A percentile compares a stretch with the other conserved stretches of the same genome.
These are phyloP conservation scores for Chouioia cunea DNA, from an alignment of 2,888 invertebrate genomes.

Conservation along the genomic window DNA sequence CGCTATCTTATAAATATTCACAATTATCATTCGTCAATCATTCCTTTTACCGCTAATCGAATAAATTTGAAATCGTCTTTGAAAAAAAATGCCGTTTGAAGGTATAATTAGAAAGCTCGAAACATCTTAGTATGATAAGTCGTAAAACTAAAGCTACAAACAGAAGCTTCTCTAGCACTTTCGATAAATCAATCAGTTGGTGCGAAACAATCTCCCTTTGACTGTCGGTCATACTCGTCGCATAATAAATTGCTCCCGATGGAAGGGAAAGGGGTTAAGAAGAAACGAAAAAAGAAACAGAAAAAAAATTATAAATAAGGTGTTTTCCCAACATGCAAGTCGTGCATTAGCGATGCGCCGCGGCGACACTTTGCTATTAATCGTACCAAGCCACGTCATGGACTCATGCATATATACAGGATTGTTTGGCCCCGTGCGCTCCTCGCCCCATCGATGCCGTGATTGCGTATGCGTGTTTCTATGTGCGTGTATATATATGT, in stretches of 20 bases:
- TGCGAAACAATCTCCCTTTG: slow-evolving; percentile 7
- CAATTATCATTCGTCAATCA: too few species aligned
- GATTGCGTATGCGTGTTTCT: not conserved
- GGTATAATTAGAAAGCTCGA: too few species aligned
- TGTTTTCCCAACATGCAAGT: slow-evolving; percentile 46
- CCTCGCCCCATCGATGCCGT: slow-evolving; percentile 12
- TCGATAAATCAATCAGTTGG: slow-evolving; percentile 27
- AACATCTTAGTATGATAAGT: slow-evolving; percentile 14
- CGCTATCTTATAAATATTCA: too few species aligned
- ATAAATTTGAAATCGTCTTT: too few species aligned
- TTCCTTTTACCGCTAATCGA: too few species aligned
- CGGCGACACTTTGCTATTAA: slow-evolving; percentile 52
- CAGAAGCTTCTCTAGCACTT: too few species aligned
- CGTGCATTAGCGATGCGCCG: slow-evolving; percentile 53
- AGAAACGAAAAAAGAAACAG: not conserved
- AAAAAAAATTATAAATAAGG: slow-evolving; percentile 38
- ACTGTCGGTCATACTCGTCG: not conserved
- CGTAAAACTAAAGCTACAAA: too few species aligned
- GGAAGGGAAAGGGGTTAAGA: too few species aligned
- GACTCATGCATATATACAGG: slow-evolving; percentile 48
- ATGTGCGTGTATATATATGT: too few species aligned
- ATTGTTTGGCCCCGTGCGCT: slow-evolving; percentile 17
- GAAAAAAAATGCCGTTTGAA: too few species aligned
- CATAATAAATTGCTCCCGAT: slow-evolving; percentile 19
- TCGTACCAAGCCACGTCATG: slow-evolving; percentile 46